Base-by-base conservation (phyloP, 2,888 invertebrate species). In the Scaptomyza cyrtandrae region DNA sequence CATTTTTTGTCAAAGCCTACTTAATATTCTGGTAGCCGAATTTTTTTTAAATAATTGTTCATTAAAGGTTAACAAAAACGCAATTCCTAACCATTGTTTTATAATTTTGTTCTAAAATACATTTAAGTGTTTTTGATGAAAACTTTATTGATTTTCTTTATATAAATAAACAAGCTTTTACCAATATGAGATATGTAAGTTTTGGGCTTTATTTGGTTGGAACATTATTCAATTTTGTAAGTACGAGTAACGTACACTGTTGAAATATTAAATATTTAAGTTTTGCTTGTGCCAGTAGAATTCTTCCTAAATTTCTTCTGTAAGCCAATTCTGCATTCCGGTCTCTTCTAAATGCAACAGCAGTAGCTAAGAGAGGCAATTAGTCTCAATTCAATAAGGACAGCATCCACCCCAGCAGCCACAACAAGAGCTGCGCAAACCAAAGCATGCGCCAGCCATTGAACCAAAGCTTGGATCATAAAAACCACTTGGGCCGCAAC, bases 401-500 rank as follows among this genome's bases (percentile, higher is more conserved):
- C 71, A 81, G 6, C 71, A 41, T 6, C 80, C 73, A 11, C 78
- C 62, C 59, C 78, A 80, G 19, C 48, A 78, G 5, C 81, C 85
- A 7, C 58, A 59, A 44, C 52, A 68, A 0, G 70, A 66, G 9
- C 78, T 75, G 9, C 81, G 75, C 54, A 74, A 66, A 13, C 71
- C 65, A 31, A 54, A 50, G 46, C 55, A 65, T 1, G 82, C 57
- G 10, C 86, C 86, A 43, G 59, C 59, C 46, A 57, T 67, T 3
- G 57, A 10, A 0, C 75, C 82, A 50, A 59, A 82, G 44, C 57
- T 55, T 29, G 82, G 75, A 66, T 85, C 80, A 52, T 63, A 85
- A 39, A 85, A 81, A 0, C 80, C 80, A 39, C 86, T 85, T 3
- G 82, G 82, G 0, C 49, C 75, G 11, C 75, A 71, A 6, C 82